Base-by-base conservation (phyloP, 1,140 invertebrate species). In the Eriosoma lanigerum region DNA sequence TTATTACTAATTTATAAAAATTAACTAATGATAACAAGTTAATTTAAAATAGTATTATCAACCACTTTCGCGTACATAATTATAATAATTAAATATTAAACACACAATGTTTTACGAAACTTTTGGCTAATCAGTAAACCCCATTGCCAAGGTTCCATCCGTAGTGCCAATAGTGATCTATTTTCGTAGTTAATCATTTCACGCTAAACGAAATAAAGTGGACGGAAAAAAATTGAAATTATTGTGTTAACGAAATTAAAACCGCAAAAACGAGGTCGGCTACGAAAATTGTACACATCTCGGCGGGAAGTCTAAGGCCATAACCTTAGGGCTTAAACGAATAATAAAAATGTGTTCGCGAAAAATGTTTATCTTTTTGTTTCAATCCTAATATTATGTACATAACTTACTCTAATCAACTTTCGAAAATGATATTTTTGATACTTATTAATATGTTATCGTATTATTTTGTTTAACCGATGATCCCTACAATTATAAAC, bases 121-220 rank as follows among this genome's bases (percentile, higher is more conserved):
- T 58, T 26, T 78, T 78, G 75, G 75, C 75, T 62, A 17, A n/a
- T n/a, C n/a, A n/a, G n/a, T n/a, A n/a, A 21, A 62, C 38, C 56
- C 56, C 52, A 60, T 62, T 58, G 54, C 75, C 52, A 78, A 60
- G 75, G 52, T 78, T 58, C n/a, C n/a, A n/a, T 24, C 21, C 24
- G 32, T 52, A 26, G 56, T 78, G 75, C 75, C 75, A 78, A 38
- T 38, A 78, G 56, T 48, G 17, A 62, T 78, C 75, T 78, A 78
- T 78, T 78, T 78, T 78, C 9, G 75, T 62, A 62, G 38, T 62
- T 62, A 44, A 76, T 76, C n/a, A 76, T 56, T 76, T 78, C 46
- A 32, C 17, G 24, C 17, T 48, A 62, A 78, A 62, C 21, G 56
- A 60, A 78, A 78, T 78, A 58, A 46, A 62, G 32, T 38, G 56